Conservation (phyloP, 1,140 invertebrate genomes). For the Papilio polyxenes region DNA sequence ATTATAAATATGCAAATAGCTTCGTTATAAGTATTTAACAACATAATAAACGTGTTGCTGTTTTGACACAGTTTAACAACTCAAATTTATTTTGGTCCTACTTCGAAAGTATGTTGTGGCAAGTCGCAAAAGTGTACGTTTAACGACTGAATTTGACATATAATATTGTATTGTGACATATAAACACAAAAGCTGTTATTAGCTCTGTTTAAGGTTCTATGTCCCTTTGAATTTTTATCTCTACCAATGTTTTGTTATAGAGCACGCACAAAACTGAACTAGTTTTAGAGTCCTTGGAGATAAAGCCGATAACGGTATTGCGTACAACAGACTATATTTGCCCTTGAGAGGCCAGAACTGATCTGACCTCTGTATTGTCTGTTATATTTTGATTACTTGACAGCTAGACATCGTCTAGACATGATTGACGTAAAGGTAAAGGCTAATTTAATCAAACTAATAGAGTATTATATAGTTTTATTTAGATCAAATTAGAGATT, state of each 20-base stretch:
- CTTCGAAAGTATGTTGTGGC: too few relatives aligned
- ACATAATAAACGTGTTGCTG: too few relatives aligned
- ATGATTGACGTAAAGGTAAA: slow-evolving; percentile 20
- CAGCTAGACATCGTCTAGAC: slow-evolving; percentile 12
- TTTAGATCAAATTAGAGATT: neutral
- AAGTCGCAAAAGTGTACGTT: too few relatives aligned
- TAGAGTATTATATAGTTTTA: neutral
- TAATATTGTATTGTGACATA: too few relatives aligned
- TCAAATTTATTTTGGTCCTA: too few relatives aligned
- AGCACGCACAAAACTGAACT: slow-evolving; percentile 26
- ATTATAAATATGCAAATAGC: too few relatives aligned
- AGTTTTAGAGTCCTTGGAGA: slow-evolving; percentile 1
- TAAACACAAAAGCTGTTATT: neutral
- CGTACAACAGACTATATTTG: slow-evolving; percentile 10
- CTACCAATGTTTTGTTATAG: neutral
- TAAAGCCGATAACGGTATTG: neutral
- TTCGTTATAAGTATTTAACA: too few relatives aligned
- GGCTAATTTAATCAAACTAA: neutral
- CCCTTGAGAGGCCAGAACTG: slow-evolving; percentile 13
- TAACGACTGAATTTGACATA: too few relatives aligned
- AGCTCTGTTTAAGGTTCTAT: neutral
- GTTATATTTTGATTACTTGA: slow-evolving; percentile 7
- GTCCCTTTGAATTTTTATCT: neutral
- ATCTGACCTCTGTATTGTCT: slow-evolving; percentile 10
- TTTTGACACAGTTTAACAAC: too few relatives aligned